Evolutionary conservation across 2,888 invertebrate genomes (phyloP), one percentile per base, ranked within the genome.

Genomic region (Diarsia mendica): DNA sequence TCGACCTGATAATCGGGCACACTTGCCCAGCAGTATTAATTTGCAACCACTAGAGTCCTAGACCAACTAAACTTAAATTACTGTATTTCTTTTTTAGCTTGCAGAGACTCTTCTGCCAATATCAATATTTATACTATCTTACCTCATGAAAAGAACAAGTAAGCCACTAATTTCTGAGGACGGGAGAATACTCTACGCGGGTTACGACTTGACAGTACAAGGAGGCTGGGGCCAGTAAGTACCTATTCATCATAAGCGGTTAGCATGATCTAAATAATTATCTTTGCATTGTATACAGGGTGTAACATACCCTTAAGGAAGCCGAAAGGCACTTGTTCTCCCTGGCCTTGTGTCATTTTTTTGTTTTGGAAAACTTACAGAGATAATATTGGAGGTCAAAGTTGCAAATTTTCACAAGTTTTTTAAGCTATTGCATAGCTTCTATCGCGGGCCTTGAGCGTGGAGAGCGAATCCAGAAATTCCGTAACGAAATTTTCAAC

Each of bases 171-270:
- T 51, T 15, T 51, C 15, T 3, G 2, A 39, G 1, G 72, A 72
- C 20, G 8, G 3, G 3, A 44, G 0, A 51, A 0, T 72, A 11
- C 6, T 71, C 4, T 15, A 72, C 4, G 39, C 15, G 15, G 44
- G 72, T 3, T 28, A 51, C 6, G 71, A 71, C 49, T 20, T 71
- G 72, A 44, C 15, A 28, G 9, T 51, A 6, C 2, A 11, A 28
- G 71, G 51, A 44, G 20, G 71, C 4, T 71, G 23, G 20, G 51
- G 51, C 23, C 51, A 51, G 71, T 71, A 71, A 71, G 71, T 71
- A 61, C 1, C 15, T 48, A 13, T 13, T 48, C 11, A 48, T 11
- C 46, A 48, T 48, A 48, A 11, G 46, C 3, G 39, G 39, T n/a
- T n/a, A n/a, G n/a, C n/a, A n/a, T n/a, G n/a, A n/a, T n/a, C n/a